Evolutionary conservation across 2,113 vertebrate species (phyloP).

Genomic region (Rostratula benghalensis): DNA sequence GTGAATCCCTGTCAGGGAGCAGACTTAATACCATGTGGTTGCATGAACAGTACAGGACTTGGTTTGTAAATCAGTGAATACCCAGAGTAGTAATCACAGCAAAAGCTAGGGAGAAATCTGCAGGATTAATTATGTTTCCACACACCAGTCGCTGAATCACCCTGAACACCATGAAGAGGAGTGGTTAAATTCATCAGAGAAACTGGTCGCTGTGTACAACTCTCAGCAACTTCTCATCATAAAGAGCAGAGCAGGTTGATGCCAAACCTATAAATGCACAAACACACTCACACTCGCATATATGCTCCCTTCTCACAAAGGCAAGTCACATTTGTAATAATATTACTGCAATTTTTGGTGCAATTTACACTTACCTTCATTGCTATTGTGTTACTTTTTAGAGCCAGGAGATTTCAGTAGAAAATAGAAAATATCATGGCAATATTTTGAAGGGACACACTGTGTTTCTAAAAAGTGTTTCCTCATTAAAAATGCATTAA

Average conservation of each 20-base stretch:
- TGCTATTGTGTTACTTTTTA: neutral
- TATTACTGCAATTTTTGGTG: neutral
- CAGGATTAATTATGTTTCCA: neutral
- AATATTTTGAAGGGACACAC: neutral
- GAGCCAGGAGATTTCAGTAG: neutral
- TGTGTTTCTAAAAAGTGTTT: neutral
- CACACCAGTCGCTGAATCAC: neutral
- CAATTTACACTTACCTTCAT: neutral
- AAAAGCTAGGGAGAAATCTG: neutral
- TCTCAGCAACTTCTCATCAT: neutral
- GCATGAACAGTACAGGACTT: neutral
- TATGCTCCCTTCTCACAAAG: neutral
- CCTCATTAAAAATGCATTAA: constrained; percentile 51
- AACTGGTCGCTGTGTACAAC: neutral
- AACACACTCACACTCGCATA: neutral
- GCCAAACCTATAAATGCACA: neutral
- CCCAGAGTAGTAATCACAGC: neutral
- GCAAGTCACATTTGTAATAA: neutral
- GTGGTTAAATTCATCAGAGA: neutral
- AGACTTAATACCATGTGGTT: neutral
- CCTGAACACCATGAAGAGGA: neutral
- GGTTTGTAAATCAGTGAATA: neutral
- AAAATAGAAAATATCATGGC: neutral
- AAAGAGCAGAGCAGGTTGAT: neutral
- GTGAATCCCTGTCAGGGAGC: neutral